These are phyloP conservation scores for Hucho hucho DNA, from an alignment of 2,113 vertebrate genomes.

Conservation along the genomic window DNA sequence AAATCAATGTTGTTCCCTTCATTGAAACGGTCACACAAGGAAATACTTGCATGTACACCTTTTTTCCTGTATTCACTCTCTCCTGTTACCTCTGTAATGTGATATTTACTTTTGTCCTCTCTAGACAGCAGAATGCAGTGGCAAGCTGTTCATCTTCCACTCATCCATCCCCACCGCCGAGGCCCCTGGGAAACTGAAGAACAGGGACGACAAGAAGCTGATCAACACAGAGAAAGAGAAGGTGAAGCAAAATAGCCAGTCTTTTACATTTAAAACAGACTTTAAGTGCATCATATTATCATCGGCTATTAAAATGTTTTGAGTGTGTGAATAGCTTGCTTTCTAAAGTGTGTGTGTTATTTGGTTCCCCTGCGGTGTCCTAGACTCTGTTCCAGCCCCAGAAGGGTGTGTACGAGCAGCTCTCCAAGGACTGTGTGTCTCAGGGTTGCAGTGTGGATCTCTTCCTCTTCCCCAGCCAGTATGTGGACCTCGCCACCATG, in stretches of 20 bases:
- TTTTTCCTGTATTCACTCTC: no score
- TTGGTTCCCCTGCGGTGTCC: constrained; percentile 5
- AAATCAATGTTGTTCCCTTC: no score
- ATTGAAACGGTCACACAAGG: no score
- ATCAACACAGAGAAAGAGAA: constrained; percentile 95
- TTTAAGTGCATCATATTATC: no score
- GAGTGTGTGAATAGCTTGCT: no score
- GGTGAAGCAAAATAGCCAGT: constrained; percentile 57
- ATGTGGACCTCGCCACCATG: constrained; percentile 85
- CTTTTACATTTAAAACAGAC: no score
- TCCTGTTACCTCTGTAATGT: not conserved
- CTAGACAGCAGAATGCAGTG: constrained; percentile 90
- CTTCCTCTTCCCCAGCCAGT: constrained; percentile 93
- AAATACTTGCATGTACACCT: no score
- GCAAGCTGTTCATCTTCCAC: constrained; percentile 94
- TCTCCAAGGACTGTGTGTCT: constrained; percentile 87
- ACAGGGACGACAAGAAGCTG: constrained; percentile 90
- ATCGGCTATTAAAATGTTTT: no score
- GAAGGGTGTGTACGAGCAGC: constrained; percentile 81
- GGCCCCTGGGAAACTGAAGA: constrained; percentile 92
- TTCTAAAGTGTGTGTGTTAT: not conserved
- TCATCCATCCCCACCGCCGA: constrained; percentile 91
- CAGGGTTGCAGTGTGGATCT: constrained; percentile 89
- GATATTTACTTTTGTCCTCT: not conserved
- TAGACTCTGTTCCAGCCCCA: constrained; percentile 90